These are phyloP conservation scores for Trachelus tabidus DNA, from an alignment of 2,888 invertebrate species.

Conservation along the genomic window DNA sequence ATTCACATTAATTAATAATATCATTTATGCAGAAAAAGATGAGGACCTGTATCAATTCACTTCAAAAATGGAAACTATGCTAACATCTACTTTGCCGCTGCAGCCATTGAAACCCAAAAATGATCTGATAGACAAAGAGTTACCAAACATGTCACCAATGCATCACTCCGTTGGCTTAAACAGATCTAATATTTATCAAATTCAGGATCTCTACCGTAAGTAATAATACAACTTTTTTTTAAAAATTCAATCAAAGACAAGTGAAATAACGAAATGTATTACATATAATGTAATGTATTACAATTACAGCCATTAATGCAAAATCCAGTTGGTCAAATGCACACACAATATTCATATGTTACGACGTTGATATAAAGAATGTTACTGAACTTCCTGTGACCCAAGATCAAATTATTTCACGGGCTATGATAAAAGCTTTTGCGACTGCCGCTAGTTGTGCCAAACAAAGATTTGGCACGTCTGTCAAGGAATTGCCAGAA, in stretches of 20 bases:
- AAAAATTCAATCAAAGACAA: neutral
- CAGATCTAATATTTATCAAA: conserved; percentile 73
- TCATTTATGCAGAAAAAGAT: conserved; percentile 67
- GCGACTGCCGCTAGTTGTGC: conserved; percentile 83
- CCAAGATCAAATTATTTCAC: conserved; percentile 75
- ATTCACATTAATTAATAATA: neutral
- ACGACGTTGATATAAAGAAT: conserved; percentile 76
- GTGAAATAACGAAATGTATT: conserved; percentile 6
- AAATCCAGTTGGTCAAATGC: conserved; percentile 70
- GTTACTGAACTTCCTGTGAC: conserved; percentile 77
- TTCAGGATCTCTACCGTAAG: conserved; percentile 79
- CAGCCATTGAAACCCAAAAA: conserved; percentile 66
- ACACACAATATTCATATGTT: conserved; percentile 84
- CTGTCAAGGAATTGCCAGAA: conserved; percentile 75
- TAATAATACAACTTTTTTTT: conserved; percentile 42
- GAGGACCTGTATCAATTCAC: conserved; percentile 74
- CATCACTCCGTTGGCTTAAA: conserved; percentile 77
- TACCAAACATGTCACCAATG: conserved; percentile 83
- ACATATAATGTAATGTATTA: neutral
- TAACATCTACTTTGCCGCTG: conserved; percentile 75
- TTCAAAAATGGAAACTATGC: conserved; percentile 74
- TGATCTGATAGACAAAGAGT: conserved; percentile 66
- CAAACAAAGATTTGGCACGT: conserved; percentile 77
- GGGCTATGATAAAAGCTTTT: conserved; percentile 80
- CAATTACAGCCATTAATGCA: conserved; percentile 68